Conservation (phyloP, 2,797 vertebrate species). For the Centroberyx gerrardi region DNA sequence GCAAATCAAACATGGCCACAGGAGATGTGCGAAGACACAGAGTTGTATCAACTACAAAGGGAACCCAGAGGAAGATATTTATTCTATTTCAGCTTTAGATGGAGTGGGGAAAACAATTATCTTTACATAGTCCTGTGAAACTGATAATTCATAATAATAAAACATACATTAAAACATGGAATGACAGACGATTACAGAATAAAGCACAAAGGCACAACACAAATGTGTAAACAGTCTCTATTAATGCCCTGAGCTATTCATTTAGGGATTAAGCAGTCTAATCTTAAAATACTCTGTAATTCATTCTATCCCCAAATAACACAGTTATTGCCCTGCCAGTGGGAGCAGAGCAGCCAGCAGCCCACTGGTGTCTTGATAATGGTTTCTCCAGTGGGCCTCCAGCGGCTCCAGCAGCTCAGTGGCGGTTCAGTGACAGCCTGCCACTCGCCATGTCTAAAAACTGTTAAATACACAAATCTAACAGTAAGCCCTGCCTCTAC, state of each 20-base stretch:
- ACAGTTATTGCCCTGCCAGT: constrained; percentile 70
- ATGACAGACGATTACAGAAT: constrained; percentile 18
- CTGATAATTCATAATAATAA: constrained; percentile 13
- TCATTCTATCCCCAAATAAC: constrained; percentile 61
- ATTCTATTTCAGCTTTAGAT: constrained; percentile 24
- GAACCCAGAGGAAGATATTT: constrained; percentile 26
- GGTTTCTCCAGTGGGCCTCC: constrained; percentile 60
- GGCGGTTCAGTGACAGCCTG: constrained; percentile 53
- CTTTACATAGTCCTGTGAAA: constrained; percentile 15
- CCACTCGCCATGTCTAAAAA: background rate
- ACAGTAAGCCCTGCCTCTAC: constrained; percentile 32
- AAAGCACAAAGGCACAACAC: constrained; percentile 19
- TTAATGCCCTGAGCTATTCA: constrained; percentile 56
- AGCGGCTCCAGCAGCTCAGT: constrained; percentile 60
- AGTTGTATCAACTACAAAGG: constrained; percentile 58
- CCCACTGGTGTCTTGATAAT: constrained; percentile 68
- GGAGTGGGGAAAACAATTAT: constrained; percentile 35
- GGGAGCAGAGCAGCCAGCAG: constrained; percentile 66
- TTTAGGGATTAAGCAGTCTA: constrained; percentile 74
- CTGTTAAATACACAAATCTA: constrained; percentile 49
- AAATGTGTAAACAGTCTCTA: constrained; percentile 29
- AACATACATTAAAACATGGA: constrained; percentile 16
- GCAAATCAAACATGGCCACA: constrained; percentile 66
- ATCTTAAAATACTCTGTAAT: constrained; percentile 76
- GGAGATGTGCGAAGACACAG: constrained; percentile 45